Evolutionary conservation across 2,888 invertebrate genomes (phyloP).

Genomic region (Scaptomyza parva): DNA sequence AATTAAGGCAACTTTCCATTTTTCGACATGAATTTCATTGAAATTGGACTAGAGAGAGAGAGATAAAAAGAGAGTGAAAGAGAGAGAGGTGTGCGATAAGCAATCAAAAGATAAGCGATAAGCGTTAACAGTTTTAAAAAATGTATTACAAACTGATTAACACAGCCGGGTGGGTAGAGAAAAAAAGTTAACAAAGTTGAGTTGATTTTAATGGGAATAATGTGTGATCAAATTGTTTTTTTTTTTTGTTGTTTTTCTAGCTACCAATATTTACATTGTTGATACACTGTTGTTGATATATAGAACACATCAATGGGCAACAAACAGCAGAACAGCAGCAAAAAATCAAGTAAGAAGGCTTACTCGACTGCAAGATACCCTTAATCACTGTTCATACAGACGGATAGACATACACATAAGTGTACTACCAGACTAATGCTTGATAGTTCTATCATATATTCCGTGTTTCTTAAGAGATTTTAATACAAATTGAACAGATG

Average conservation of each 20-base stretch:
- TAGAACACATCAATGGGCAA: not conserved
- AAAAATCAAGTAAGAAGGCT: too few relatives aligned
- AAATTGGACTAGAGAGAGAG: not conserved
- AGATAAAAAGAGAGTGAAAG: not conserved
- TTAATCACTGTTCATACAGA: too few relatives aligned
- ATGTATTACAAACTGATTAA: not conserved
- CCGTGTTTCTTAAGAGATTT: too few relatives aligned
- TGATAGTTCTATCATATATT: too few relatives aligned
- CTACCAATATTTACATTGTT: not conserved
- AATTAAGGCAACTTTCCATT: constrained; percentile 40
- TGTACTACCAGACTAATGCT: too few relatives aligned
- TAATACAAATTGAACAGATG: too few relatives aligned
- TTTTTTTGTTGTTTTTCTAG: constrained; percentile 2
- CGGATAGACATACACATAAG: too few relatives aligned
- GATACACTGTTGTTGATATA: too few relatives aligned
- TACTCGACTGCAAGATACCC: too few relatives aligned
- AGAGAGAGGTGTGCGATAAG: not conserved
- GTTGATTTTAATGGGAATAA: not conserved
- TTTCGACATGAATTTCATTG: constrained; percentile 24
- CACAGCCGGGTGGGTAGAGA: not conserved
- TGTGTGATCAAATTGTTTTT: not conserved
- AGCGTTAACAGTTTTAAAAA: constrained; percentile 13
- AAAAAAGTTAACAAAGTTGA: not conserved
- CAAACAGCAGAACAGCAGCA: too few relatives aligned
- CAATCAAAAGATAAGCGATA: constrained; percentile 10